Base-by-base conservation (phyloP, 2,888 invertebrate genomes). In the Electrophaes corylata region DNA sequence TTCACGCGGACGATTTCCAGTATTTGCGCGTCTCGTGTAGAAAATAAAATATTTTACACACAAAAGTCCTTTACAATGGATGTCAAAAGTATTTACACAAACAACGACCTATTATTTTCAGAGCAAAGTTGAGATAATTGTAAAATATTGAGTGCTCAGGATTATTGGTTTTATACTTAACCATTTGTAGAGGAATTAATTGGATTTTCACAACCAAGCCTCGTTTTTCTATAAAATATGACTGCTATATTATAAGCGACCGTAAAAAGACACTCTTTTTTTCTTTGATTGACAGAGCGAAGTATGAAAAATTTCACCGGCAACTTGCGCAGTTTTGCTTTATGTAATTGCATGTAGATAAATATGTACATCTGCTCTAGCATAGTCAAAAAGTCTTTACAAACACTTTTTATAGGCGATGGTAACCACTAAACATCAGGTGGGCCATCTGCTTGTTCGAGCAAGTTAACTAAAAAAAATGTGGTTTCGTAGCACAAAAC, bases 161-260 rank as follows among this genome's bases (percentile, higher is more conserved):
- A 55, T 44, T 37, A 55, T 44, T 41, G 43, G 55, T 35, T 44
- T 48, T 55, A 44, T 55, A 14, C 8, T 48, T 39, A 49, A 48
- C 37, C 44, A 31, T 39, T 55, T 49, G 44, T 35, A n/a, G 23
- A 23, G 33, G 12, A 47, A 47, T 44, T 55, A 23, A 54, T 48
- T 55, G 48, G 47, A 18, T 48, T 48, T 35, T 43, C 11, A n/a
- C 47, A 55, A 41, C 35, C 31, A 50, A 26, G 26, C 37, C 3
- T 4, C 11, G 16, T 23, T 39, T 47, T 10, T 29, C 11, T 10
- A 3, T n/a, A 26, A 23, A 29, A 8, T 29, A 0, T 10, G 5
- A 16, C 11, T 23, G 23, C 10, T 35, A 19, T 31, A 33, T 33
- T 29, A 12, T 29, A n/a, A 12, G 3, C 3, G 43, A 14, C 41